Base-by-base conservation (phyloP, 2,797 vertebrate species). In the Melanogrammus aeglefinus region DNA sequence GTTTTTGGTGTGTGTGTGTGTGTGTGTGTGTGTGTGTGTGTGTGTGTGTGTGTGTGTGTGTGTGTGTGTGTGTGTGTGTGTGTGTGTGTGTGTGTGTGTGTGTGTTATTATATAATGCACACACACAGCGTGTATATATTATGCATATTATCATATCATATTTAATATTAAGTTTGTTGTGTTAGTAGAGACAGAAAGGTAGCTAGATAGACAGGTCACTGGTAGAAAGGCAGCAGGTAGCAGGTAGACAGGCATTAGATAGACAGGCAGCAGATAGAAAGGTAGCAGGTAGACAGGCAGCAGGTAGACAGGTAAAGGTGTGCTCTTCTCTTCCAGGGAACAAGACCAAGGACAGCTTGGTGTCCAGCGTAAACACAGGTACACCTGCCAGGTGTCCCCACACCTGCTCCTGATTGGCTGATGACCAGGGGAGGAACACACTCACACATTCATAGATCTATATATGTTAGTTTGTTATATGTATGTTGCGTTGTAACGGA, bases 271-370 rank as follows among this genome's bases (percentile, higher is more conserved):
- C 1, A 36, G 35, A 2, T 41, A 41, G 51, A 57, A 18, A 57
- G 51, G 51, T 21, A 57, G 21, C 1, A 57, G 51, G 51, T 57
- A 57, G 51, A 14, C 35, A 12, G 35, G 35, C 14, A 72, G 31
- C 35, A 12, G 35, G 35, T 18, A 72, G 31, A 72, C 29, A 72
- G 31, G 16, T 73, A 73, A 35, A 66, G n/a, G n/a, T 66, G 57
- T 66, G 51, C 57, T n/a, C 31, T 57, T 82, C 0, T 80, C 73
- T 77, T 79, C 31, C 73, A 99, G 97, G 97, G 70, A 91, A 95
- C 90, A 98, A 98, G 92, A 98, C 97, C 79, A 97, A 97, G 92
- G 97, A 98, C 81, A 96, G 96, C 0, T 94, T 99, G 36, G 96
- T 95, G 71, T 95, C 96, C 35, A 93, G 97, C 0, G 96, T 98